A percentile compares a stretch with the other conserved stretches of the same genome.
Conservation (phyloP, 2,797 vertebrate species). For the Pterois miles region DNA sequence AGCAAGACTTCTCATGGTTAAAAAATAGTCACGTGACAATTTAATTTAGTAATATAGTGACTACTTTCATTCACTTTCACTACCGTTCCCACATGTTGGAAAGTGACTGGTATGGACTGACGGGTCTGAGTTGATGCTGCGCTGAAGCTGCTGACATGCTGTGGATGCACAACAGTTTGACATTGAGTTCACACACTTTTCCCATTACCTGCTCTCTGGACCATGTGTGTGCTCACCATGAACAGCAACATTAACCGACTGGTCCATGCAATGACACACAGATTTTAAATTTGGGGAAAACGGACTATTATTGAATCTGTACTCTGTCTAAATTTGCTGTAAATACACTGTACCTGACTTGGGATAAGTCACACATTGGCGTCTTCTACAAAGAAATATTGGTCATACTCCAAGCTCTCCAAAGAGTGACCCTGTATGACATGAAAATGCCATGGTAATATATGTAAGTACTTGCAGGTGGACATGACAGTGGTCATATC, state of each 20-base stretch:
- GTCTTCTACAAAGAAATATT: constrained; percentile 67
- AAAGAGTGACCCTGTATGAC: constrained; percentile 50
- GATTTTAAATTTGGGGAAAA: neutral
- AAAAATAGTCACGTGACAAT: neutral
- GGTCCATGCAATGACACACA: neutral
- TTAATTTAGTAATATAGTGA: neutral
- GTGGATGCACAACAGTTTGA: neutral
- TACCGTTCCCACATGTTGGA: neutral
- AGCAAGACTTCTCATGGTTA: neutral
- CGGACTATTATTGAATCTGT: neutral
- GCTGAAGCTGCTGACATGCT: neutral
- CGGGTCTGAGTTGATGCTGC: neutral
- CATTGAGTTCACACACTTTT: too few relatives aligned
- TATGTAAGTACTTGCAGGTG: constrained; percentile 41
- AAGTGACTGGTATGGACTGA: neutral
- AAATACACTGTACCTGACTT: constrained; percentile 75
- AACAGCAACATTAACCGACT: too few relatives aligned
- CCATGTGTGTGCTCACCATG: too few relatives aligned
- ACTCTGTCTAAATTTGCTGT: neutral
- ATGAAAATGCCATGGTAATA: constrained; percentile 63
- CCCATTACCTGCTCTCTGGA: too few relatives aligned
- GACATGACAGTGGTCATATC: constrained; percentile 44
- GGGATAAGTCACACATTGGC: constrained; percentile 80
- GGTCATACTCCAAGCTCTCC: constrained; percentile 69
- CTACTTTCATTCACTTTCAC: neutral